Percentiles rank a stretch among this genome's conserved stretches.
phyloP scores from a whole-genome alignment of 1,140 invertebrate species.

The Eueides isabella region DNA sequence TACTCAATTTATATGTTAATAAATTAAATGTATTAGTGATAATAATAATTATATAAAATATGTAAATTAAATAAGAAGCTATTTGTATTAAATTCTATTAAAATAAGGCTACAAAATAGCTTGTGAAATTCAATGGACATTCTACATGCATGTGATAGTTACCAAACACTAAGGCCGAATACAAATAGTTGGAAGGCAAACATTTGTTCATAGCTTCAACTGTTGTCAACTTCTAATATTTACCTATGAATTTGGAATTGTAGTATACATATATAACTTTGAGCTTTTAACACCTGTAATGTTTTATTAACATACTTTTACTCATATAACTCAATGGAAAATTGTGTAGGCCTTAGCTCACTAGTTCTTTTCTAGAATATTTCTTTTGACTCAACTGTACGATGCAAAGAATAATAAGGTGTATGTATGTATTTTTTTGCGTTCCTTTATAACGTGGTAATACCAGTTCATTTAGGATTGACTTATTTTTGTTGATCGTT shows the following conservation, averaged over 20 bases:
- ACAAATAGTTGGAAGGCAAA: conserved; percentile 26
- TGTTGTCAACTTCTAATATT: conserved; percentile 21
- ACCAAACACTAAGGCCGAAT: conserved; percentile 13
- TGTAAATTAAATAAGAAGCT: too few species aligned
- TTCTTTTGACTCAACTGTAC: background rate
- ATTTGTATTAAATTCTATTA: too few species aligned
- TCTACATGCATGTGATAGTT: background rate
- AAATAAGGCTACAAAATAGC: background rate
- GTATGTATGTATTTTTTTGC: too few species aligned
- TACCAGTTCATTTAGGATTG: too few species aligned
- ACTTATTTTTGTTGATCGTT: too few species aligned
- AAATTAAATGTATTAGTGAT: too few species aligned
- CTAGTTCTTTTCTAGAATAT: background rate
- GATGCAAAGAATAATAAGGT: too few species aligned
- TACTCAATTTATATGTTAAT: too few species aligned
- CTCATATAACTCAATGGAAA: background rate
- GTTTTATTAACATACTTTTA: background rate
- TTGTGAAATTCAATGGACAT: background rate
- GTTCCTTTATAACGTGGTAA: too few species aligned
- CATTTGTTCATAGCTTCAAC: conserved; percentile 25
- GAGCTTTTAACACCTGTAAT: background rate
- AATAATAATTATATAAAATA: too few species aligned
- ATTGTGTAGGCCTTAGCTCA: background rate
- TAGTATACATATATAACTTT: conserved; percentile 3
- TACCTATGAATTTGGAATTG: conserved; percentile 21